phyloP scores from a whole-genome alignment of 2,888 invertebrate species.

The Syritta pipiens region DNA sequence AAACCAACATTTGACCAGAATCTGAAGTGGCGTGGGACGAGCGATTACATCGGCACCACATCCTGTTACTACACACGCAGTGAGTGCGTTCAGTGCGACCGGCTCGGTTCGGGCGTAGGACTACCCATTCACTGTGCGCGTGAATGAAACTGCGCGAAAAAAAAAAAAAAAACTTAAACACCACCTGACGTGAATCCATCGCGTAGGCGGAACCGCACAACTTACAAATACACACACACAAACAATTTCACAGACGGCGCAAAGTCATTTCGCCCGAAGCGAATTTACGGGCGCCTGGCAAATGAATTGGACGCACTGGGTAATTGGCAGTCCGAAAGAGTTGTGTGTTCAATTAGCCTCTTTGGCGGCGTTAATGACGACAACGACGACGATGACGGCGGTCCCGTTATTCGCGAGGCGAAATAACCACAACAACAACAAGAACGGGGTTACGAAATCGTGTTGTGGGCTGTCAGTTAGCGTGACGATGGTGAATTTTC shows the following conservation, averaged over 20 bases:
- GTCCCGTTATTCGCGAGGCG: conserved; percentile 11
- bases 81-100: neutral
- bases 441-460: conserved; percentile 39
- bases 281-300: conserved; percentile 50
- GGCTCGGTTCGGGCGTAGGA: neutral
- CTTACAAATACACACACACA: conserved; percentile 22
- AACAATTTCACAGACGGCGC: conserved; percentile 48
- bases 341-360: conserved; percentile 55
- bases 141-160: conserved; percentile 61
- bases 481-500: conserved; percentile 47
- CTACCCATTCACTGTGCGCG: neutral
- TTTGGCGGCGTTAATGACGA: conserved; percentile 21
- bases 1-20: conserved; percentile 26
- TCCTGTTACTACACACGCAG: conserved; percentile 56
- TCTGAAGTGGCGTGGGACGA: conserved; percentile 37
- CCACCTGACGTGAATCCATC: conserved; percentile 59
- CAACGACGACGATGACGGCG: conserved; percentile 20
- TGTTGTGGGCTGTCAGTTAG: conserved; percentile 44
- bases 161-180: conserved; percentile 33
- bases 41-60: conserved; percentile 50
- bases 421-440: neutral
- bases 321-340: conserved; percentile 35
- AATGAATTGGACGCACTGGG: conserved; percentile 61
- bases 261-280: conserved; percentile 42
- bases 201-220: conserved; percentile 49